phyloP scores from a whole-genome alignment of 1,140 invertebrate species.

The Oppia nitens region DNA sequence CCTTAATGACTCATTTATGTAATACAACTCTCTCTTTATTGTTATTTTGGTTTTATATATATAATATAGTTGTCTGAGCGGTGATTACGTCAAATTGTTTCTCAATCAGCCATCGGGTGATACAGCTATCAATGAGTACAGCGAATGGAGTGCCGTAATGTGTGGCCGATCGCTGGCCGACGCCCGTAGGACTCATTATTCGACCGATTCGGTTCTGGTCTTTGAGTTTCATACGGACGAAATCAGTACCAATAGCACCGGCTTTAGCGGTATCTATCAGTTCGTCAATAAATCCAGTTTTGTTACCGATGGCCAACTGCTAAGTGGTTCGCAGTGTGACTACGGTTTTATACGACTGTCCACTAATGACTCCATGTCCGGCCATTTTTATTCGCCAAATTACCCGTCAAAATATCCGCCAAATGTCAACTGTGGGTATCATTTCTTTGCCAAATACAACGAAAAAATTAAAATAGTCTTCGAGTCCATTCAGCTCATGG shows the following conservation, averaged over 20 bases:
- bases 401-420: conserved; percentile 69
- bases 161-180: conserved; percentile 45
- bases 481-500: conserved; percentile 25
- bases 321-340: conserved; percentile 54
- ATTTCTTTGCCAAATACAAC: conserved; percentile 37
- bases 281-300: conserved; percentile 67
- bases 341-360: conserved; percentile 32
- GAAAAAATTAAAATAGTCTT: conserved; percentile 31
- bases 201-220: conserved; percentile 55
- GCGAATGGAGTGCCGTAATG: conserved; percentile 50
- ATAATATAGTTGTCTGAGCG: conserved; percentile 43
- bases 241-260: conserved; percentile 41
- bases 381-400: conserved; percentile 57
- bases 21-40: no score
- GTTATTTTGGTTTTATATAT: no score
- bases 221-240: conserved; percentile 57
- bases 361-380: conserved; percentile 32
- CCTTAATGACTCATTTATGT: no score
- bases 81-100: conserved; percentile 64
- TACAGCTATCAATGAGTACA: conserved; percentile 52
- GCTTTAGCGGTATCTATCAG: conserved; percentile 57
- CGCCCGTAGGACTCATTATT: conserved; percentile 55
- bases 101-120: conserved; percentile 40
- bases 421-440: conserved; percentile 55
- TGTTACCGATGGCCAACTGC: conserved; percentile 47